phyloP scores from a whole-genome alignment of 2,888 invertebrate species.

The Rhabditoides inermis region DNA sequence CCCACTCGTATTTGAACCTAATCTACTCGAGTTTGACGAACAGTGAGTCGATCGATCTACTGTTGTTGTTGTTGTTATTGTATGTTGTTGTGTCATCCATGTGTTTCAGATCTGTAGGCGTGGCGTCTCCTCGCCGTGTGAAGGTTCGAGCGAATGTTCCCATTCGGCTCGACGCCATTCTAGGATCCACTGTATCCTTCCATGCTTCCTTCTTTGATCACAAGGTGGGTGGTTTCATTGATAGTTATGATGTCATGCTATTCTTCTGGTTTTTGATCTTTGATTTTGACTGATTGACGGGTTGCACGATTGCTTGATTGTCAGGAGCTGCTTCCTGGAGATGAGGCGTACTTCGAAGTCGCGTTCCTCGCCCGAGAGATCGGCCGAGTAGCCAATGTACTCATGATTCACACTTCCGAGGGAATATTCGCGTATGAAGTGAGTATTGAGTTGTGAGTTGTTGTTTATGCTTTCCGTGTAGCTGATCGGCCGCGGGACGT shows the following conservation, averaged over 20 bases:
- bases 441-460: constrained; percentile 37
- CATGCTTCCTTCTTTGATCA: constrained; percentile 24
- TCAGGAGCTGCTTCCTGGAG: constrained; percentile 77
- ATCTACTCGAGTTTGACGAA: constrained; percentile 29
- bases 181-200: constrained; percentile 22
- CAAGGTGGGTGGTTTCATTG: constrained; percentile 11
- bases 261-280: too few relatives aligned
- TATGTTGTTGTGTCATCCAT: too few relatives aligned
- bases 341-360: constrained; percentile 88
- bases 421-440: constrained; percentile 81
- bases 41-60: constrained; percentile 12
- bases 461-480: constrained; percentile 24
- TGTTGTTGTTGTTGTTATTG: too few relatives aligned
- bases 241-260: too few relatives aligned
- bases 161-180: constrained; percentile 19
- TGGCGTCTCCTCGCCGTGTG: constrained; percentile 16
- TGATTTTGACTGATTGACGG: too few relatives aligned
- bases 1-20: constrained; percentile 29
- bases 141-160: constrained; percentile 16
- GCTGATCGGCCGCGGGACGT: constrained; percentile 65
- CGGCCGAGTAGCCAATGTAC: constrained; percentile 75
- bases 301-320: too few relatives aligned
- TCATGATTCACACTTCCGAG: constrained; percentile 86
- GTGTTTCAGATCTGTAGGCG: constrained; percentile 22
- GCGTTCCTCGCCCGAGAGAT: constrained; percentile 86